Percentiles rank a stretch among this genome's conserved stretches.
Evolutionary conservation across 2,113 vertebrate species (phyloP).

Genomic region (Hylia prasina): DNA sequence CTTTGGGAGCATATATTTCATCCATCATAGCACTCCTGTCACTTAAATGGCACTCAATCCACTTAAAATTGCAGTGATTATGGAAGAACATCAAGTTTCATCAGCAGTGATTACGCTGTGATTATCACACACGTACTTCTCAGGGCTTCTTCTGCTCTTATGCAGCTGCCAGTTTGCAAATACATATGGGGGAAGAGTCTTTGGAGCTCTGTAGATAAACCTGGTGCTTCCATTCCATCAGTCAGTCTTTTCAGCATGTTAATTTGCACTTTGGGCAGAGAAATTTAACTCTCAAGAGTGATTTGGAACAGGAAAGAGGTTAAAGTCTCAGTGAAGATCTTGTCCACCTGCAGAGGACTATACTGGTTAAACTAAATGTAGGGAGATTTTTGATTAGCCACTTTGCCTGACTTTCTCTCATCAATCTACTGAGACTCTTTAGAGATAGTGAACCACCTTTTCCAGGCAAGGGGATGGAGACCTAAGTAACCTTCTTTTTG

Average conservation of each 20-base stretch:
- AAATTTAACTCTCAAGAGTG: background rate
- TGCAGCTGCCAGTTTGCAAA: conserved; percentile 4
- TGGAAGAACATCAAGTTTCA: conserved; percentile 59
- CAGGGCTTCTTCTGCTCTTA: background rate
- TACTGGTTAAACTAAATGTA: background rate
- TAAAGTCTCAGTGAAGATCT: background rate
- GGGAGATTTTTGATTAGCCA: background rate
- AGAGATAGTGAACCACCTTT: background rate
- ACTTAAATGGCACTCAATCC: conserved; percentile 59
- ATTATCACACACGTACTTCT: conserved; percentile 14
- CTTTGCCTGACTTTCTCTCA: background rate
- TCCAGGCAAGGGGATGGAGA: background rate
- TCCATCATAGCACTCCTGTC: conserved; percentile 53
- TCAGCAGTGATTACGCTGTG: conserved; percentile 31
- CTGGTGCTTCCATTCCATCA: background rate
- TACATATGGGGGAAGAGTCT: background rate
- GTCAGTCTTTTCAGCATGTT: background rate
- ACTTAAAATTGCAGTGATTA: conserved; percentile 66
- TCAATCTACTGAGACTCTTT: background rate
- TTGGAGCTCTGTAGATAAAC: background rate
- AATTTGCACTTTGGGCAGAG: background rate
- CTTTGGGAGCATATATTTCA: conserved; percentile 59
- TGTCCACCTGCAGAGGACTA: background rate
- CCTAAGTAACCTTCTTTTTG: background rate
- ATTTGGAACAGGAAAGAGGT: background rate